Conservation (phyloP, 2,888 invertebrate genomes). For the Mesorhabditis spiculigera region DNA sequence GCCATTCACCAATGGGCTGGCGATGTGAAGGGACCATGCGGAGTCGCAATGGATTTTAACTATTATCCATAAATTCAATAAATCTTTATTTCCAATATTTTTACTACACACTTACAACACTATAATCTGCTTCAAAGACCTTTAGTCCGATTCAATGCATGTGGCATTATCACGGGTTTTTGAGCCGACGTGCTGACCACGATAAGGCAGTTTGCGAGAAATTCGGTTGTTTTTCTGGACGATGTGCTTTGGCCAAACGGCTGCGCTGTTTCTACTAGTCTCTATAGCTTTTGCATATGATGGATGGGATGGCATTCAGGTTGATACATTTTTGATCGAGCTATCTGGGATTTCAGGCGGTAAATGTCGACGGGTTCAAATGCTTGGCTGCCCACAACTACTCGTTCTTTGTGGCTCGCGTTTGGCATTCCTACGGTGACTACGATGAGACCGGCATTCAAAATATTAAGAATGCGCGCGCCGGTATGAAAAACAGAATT, state of each 20-base stretch:
- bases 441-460: slow-evolving; percentile 34
- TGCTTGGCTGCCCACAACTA: slow-evolving; percentile 30
- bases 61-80: slow-evolving; percentile 9
- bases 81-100: too few species aligned
- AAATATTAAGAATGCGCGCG: slow-evolving; percentile 38
- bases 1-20: slow-evolving; percentile 35
- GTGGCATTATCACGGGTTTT: too few species aligned
- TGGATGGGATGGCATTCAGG: slow-evolving; percentile 5
- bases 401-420: slow-evolving; percentile 32
- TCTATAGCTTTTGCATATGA: not conserved
- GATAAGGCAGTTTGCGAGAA: too few species aligned
- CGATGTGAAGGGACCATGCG: slow-evolving; percentile 29
- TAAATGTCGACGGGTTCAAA: slow-evolving; percentile 23
- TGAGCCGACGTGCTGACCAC: too few species aligned
- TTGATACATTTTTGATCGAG: not conserved
- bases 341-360: slow-evolving; percentile 17
- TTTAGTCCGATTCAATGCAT: too few species aligned
- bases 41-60: slow-evolving; percentile 33
- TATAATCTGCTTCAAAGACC: too few species aligned
- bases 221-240: too few species aligned
- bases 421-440: slow-evolving; percentile 29
- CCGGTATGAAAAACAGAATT: slow-evolving; percentile 18
- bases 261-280: too few species aligned
- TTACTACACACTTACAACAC: too few species aligned
- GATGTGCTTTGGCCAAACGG: too few species aligned